Conservation (phyloP, 2,113 vertebrate species). For the Ursus arctos region DNA sequence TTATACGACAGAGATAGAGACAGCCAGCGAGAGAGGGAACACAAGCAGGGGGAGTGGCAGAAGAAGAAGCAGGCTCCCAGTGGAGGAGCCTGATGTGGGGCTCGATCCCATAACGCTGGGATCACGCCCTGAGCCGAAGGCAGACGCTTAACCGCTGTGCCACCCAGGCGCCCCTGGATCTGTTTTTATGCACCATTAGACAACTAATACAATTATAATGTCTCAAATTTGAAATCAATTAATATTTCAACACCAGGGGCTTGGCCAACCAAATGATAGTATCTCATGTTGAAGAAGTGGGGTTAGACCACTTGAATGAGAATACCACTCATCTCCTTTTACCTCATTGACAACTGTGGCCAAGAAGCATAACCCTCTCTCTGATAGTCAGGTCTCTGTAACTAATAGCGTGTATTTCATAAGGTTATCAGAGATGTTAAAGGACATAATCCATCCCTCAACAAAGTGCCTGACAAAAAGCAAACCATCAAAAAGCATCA, state of each 20-base stretch:
- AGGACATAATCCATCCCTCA: background rate
- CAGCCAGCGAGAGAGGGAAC: no score
- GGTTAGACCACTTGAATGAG: fast-evolving
- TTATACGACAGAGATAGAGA: no score
- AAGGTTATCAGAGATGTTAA: background rate
- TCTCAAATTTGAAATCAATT: background rate
- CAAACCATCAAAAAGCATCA: background rate
- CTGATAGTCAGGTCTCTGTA: background rate
- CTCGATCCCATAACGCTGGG: no score
- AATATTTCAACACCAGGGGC: background rate
- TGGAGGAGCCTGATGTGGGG: no score
- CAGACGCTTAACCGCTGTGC: no score
- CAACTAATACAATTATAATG: no score
- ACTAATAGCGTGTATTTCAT: background rate
- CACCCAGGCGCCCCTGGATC: no score
- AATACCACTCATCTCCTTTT: fast-evolving
- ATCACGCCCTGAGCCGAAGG: no score
- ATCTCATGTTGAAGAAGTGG: fast-evolving
- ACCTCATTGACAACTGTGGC: fast-evolving
- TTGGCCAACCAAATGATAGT: background rate
- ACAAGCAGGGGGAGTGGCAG: no score
- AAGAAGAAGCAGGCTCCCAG: no score
- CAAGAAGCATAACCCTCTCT: background rate
- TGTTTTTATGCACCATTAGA: no score
- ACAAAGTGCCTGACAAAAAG: background rate